Evolutionary conservation across 1,140 invertebrate species (phyloP), one percentile per base, ranked within the genome.

Genomic region (Drosophila malerkotliana): DNA sequence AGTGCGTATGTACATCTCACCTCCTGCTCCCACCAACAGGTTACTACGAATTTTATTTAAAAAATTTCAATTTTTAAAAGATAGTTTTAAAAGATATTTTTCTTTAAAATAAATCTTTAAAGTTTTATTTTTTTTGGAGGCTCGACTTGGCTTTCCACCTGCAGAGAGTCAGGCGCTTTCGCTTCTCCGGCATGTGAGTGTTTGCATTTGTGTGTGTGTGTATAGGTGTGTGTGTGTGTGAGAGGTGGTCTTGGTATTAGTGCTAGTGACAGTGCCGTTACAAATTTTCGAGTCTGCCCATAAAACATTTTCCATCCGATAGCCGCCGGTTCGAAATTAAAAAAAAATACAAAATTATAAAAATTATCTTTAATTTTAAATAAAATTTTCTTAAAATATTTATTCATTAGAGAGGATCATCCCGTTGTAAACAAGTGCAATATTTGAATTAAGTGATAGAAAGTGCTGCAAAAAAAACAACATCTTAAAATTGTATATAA

Each of bases 371-470:
- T 53, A 37, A 37, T 15, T 62, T 34, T 30, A 51, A 64, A 30
- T 62, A 37, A 45, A 15, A 15, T 41, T 15, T 41, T 62, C 15
- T 5, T 41, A 57, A 2, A n/a, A 18, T 39, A 45, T 77, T 37
- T 45, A 41, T 24, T 57, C 61, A 52, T 41, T 26, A 67, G 63
- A 67, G 63, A 52, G 59, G 18, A 56, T 56, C 54, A 21, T 72
- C 34, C 34, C 32, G 61, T 1, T 47, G 80, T 77, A 69, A 81
- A 77, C 60, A 81, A 84, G 81, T 84, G 82, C 81, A 84, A 87
- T 84, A 84, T 84, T 28, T 28, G 71, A 79, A 76, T 53, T 59
- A 47, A 68, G 56, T 51, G 26, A 59, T 59, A 53, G 3, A 34
- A 34, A 34, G 32, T 34, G 32, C 32, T 32, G 3, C 26, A 6